phyloP scores from a whole-genome alignment of 2,888 invertebrate genomes.

The Diplazon laetatorius region DNA sequence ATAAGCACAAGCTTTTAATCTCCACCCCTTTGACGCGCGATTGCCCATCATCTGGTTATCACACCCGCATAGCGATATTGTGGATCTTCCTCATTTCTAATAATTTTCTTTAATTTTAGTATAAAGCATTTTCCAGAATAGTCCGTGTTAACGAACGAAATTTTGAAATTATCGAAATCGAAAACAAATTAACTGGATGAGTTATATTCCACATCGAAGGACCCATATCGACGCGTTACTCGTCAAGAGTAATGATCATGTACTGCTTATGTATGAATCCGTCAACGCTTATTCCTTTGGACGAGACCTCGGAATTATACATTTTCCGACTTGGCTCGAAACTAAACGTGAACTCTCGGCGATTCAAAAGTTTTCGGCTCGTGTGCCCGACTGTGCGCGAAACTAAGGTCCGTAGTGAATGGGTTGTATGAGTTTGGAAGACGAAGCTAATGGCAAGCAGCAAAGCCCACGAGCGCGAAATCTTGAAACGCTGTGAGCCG shows the following conservation, averaged over 20 bases:
- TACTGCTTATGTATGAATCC: background rate
- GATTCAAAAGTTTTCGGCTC: slow-evolving; percentile 60
- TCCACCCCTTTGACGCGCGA: background rate
- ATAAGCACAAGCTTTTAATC: slow-evolving; percentile 1
- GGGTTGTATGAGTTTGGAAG: background rate
- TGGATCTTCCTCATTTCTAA: background rate
- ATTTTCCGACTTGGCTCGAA: slow-evolving; percentile 15
- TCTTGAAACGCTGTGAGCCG: slow-evolving; percentile 3
- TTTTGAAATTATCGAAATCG: no score
- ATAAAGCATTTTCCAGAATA: no score
- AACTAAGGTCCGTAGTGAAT: background rate
- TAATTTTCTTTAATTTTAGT: background rate
- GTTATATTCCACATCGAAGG: no score
- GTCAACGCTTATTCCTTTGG: background rate
- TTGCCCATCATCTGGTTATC: background rate
- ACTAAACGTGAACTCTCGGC: slow-evolving; percentile 9
- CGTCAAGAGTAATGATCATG: no score
- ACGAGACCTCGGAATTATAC: background rate
- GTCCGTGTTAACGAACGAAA: no score
- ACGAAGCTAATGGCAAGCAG: slow-evolving; percentile 13
- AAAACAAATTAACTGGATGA: no score
- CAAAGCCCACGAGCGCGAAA: slow-evolving; percentile 54
- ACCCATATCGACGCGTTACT: no score
- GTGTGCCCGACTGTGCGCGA: slow-evolving; percentile 45
- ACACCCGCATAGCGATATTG: background rate